Evolutionary conservation across 2,797 vertebrate species (phyloP).

Genomic region (Steatocranus sp.): DNA sequence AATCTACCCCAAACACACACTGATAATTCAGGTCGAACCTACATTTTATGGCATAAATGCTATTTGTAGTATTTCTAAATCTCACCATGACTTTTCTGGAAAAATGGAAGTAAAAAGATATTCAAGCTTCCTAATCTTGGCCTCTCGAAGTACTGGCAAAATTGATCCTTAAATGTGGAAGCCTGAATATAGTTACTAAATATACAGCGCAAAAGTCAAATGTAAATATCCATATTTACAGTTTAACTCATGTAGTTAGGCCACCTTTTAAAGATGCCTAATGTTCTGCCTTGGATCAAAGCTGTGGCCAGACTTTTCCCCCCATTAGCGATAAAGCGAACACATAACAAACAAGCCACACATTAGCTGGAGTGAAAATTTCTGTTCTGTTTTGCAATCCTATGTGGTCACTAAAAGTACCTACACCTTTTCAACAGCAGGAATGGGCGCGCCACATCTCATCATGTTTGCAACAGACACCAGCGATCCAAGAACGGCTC

Average conservation of each 20-base stretch:
- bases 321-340: fast-evolving
- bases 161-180: background rate
- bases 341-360: background rate
- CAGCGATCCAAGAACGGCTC: background rate
- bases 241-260: background rate
- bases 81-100: background rate
- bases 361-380: background rate
- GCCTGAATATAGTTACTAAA: background rate
- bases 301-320: background rate
- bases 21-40: background rate
- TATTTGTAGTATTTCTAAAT: background rate
- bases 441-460: background rate
- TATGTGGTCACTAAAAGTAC: background rate
- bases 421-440: background rate
- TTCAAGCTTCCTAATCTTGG: background rate
- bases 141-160: fast-evolving
- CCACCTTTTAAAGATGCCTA: fast-evolving
- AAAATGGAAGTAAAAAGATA: background rate
- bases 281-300: background rate
- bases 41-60: background rate
- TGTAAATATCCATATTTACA: background rate
- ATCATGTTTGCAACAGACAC: background rate
- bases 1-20: background rate
- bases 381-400: background rate
- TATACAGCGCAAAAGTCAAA: background rate